Conservation (phyloP, 2,888 invertebrate species). For the Adela reaumurella region DNA sequence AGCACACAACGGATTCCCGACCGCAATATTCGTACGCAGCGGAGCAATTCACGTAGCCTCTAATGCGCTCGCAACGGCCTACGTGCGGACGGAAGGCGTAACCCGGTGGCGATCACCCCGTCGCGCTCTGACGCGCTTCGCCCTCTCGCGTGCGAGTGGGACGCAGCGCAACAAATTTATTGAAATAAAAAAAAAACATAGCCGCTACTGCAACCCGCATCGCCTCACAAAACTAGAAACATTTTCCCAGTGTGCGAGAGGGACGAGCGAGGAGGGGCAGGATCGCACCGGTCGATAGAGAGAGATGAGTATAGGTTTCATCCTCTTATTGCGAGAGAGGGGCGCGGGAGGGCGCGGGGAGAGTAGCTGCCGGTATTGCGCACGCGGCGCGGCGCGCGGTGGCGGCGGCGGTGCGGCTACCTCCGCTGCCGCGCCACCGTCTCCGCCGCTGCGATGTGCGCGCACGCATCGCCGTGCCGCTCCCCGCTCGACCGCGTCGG, state of each 20-base stretch:
- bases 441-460: slow-evolving; percentile 52
- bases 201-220: slow-evolving; percentile 54
- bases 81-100: slow-evolving; percentile 56
- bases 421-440: no score
- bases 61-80: slow-evolving; percentile 46
- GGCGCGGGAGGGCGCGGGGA: neutral
- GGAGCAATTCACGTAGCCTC: slow-evolving; percentile 33
- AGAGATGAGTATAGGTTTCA: slow-evolving; percentile 19
- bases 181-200: slow-evolving; percentile 47
- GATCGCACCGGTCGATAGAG: slow-evolving; percentile 17
- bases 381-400: no score
- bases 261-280: slow-evolving; percentile 14
- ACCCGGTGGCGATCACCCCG: slow-evolving; percentile 46
- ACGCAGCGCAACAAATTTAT: slow-evolving; percentile 55
- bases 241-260: slow-evolving; percentile 46
- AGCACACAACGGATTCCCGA: slow-evolving; percentile 40
- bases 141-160: slow-evolving; percentile 49
- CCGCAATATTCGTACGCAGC: slow-evolving; percentile 41
- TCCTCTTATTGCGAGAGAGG: neutral
- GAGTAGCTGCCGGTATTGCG: neutral
- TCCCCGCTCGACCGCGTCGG: slow-evolving; percentile 20
- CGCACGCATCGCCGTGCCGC: slow-evolving; percentile 47
- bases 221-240: slow-evolving; percentile 54
- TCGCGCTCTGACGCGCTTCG: slow-evolving; percentile 40
- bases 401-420: no score